Evolutionary conservation across 2,888 invertebrate species (phyloP).

Genomic region (Keiferia lycopersicella): DNA sequence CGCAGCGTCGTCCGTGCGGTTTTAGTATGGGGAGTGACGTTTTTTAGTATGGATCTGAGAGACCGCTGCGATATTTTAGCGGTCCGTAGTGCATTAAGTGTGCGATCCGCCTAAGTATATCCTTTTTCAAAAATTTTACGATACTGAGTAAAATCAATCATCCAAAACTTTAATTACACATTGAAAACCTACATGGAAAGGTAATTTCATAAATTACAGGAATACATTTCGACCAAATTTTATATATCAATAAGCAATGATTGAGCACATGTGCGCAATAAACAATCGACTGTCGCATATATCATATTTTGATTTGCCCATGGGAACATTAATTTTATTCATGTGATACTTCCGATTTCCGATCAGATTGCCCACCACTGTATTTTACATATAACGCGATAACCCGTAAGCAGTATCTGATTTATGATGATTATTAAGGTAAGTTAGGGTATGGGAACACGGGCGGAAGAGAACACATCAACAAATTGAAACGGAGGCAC

Average conservation of each 20-base stretch:
- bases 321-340: conserved; percentile 29
- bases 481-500: too few species aligned
- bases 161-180: neutral
- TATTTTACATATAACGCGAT: neutral
- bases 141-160: too few species aligned
- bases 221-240: conserved; percentile 1
- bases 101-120: too few species aligned
- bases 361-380: neutral
- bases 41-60: too few species aligned
- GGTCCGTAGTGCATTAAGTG: too few species aligned
- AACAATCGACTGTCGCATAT: conserved; percentile 24
- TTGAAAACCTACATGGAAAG: neutral
- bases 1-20: too few species aligned
- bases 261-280: conserved; percentile 21
- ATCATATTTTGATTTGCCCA: conserved; percentile 30
- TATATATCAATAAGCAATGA: conserved; percentile 24
- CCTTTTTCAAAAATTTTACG: too few species aligned
- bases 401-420: neutral
- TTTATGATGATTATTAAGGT: neutral
- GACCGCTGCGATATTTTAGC: too few species aligned
- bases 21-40: too few species aligned
- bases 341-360: conserved; percentile 2
- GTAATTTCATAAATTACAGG: neutral
- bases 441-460: too few species aligned
- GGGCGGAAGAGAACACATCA: too few species aligned